Conservation (phyloP, 2,797 vertebrate species). For the Leucoraja ocellata region DNA sequence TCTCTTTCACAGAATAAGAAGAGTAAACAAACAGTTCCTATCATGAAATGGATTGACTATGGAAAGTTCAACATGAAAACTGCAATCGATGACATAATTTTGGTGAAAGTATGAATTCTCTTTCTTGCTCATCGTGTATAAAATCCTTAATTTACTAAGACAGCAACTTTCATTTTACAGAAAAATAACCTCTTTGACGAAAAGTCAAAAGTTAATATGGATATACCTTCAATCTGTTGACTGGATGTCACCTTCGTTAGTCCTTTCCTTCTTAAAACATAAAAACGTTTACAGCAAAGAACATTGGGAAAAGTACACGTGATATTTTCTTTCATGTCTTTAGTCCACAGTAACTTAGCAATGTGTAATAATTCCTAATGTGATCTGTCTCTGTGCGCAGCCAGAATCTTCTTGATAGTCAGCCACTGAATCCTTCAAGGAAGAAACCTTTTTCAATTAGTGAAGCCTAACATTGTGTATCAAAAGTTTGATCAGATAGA, state of each 20-base stretch:
- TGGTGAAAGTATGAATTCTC: conserved; percentile 4
- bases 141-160: not conserved
- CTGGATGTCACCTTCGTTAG: not conserved
- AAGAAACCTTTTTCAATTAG: not conserved
- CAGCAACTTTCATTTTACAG: too few species aligned
- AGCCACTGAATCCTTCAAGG: not conserved
- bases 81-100: not conserved
- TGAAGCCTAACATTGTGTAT: not conserved
- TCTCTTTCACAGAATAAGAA: not conserved
- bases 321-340: not conserved
- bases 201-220: not conserved
- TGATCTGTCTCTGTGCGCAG: not conserved
- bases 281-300: not conserved
- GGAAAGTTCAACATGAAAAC: not conserved
- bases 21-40: not conserved
- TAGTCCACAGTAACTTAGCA: not conserved
- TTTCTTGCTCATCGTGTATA: not conserved
- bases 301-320: not conserved
- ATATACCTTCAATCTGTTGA: not conserved
- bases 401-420: not conserved
- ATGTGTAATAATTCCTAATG: not conserved
- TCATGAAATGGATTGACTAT: not conserved
- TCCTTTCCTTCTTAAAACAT: too few species aligned
- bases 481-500: not conserved
- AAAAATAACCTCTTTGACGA: not conserved